phyloP scores from a whole-genome alignment of 2,797 vertebrate genomes.

The Nyctibius grandis region DNA sequence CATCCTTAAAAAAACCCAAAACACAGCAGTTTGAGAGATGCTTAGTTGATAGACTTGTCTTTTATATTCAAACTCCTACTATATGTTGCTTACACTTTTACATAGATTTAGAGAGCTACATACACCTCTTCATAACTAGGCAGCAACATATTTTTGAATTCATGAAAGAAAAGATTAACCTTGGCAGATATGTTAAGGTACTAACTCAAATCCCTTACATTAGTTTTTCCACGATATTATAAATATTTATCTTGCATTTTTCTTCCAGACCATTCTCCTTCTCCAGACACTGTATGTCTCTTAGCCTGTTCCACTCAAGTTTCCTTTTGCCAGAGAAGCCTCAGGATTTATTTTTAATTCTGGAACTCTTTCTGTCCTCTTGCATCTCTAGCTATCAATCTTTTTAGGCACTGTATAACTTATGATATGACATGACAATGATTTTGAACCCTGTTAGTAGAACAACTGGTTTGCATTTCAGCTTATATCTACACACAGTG shows the following conservation, averaged over 20 bases:
- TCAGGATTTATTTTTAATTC: slow-evolving; percentile 29
- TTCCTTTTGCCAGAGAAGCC: not conserved
- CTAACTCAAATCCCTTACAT: not conserved
- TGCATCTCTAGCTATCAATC: not conserved
- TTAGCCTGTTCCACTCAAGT: not conserved
- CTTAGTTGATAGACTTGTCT: not conserved
- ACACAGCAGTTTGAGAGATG: not conserved
- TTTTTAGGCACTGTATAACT: not conserved
- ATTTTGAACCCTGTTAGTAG: not conserved
- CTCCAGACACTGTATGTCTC: not conserved
- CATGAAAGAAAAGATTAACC: slow-evolving; percentile 1
- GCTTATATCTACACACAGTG: not conserved
- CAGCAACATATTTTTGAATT: not conserved
- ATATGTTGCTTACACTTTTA: slow-evolving; percentile 9
- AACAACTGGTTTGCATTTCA: not conserved
- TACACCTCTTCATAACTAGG: not conserved
- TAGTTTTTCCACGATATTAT: slow-evolving; percentile 16
- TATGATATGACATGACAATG: not conserved
- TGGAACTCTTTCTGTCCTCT: not conserved
- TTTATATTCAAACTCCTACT: not conserved
- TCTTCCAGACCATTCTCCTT: slow-evolving; percentile 20
- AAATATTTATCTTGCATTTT: slow-evolving; percentile 37
- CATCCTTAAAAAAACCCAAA: not conserved
- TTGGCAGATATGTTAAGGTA: slow-evolving; percentile 15
- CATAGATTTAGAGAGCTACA: not conserved